Evolutionary conservation across 2,888 invertebrate species (phyloP).

Genomic region (Orthosia gracilis): DNA sequence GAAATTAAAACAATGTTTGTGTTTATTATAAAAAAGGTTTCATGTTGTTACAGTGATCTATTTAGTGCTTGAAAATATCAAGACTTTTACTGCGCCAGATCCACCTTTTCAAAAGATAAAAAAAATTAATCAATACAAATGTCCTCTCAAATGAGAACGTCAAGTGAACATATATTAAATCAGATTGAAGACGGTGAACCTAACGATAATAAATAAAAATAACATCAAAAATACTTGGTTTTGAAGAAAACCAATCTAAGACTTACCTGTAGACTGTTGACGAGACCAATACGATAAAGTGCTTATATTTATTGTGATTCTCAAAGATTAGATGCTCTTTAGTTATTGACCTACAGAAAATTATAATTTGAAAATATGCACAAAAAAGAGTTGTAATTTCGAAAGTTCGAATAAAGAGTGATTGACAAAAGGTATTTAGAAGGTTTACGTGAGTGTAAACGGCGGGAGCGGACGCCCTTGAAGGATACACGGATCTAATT

Average conservation of each 20-base stretch:
- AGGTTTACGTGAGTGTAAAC: too few species aligned
- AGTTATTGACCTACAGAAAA: neutral
- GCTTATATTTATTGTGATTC: slow-evolving; percentile 64
- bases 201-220: slow-evolving; percentile 51
- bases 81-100: too few species aligned
- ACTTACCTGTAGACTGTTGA: slow-evolving; percentile 30
- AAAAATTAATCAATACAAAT: slow-evolving; percentile 37
- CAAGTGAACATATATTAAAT: slow-evolving; percentile 54
- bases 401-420: too few species aligned
- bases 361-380: neutral
- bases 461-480: too few species aligned
- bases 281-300: slow-evolving; percentile 74
- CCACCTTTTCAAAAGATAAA: neutral
- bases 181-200: slow-evolving; percentile 47
- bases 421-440: too few species aligned
- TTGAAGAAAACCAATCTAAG: slow-evolving; percentile 61
- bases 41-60: too few species aligned
- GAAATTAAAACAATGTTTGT: too few species aligned
- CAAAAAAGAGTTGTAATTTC: too few species aligned
- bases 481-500: too few species aligned
- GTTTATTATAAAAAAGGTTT: too few species aligned
- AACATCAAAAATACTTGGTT: slow-evolving; percentile 42
- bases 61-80: too few species aligned
- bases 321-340: slow-evolving; percentile 50
- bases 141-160: slow-evolving; percentile 41